These are phyloP conservation scores for Lytechinus pictus DNA, from an alignment of 35 echinoderm and acorn worm species.

Conservation along the genomic window DNA sequence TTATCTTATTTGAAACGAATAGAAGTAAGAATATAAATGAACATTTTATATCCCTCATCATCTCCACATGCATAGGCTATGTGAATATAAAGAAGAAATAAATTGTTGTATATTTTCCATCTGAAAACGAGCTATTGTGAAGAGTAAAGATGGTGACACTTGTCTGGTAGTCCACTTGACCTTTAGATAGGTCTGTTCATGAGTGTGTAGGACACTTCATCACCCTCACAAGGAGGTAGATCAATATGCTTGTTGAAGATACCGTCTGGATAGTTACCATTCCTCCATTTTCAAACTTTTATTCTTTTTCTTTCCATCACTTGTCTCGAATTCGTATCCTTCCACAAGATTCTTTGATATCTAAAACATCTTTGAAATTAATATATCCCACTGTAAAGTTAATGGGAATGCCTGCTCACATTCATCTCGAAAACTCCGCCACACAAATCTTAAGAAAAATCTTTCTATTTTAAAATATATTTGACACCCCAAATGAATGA, in stretches of 20 bases:
- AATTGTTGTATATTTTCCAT: background rate
- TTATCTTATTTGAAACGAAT: too few relatives aligned
- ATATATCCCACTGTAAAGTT: too few relatives aligned
- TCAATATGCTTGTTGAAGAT: conserved; percentile 5
- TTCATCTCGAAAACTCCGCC: background rate
- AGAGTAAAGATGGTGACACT: background rate
- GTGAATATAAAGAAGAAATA: background rate
- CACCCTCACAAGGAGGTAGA: background rate
- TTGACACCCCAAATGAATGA: too few relatives aligned
- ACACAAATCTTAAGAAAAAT: background rate
- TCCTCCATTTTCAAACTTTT: background rate
- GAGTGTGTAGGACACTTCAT: background rate
- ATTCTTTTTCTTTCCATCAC: background rate
- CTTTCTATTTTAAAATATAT: too few relatives aligned
- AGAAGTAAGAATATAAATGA: background rate
- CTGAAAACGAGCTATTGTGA: background rate
- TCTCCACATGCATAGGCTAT: background rate
- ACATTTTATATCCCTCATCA: background rate
- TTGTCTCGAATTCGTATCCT: background rate
- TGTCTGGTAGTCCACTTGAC: background rate
- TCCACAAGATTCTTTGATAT: too few relatives aligned
- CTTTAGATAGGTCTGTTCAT: background rate
- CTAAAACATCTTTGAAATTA: too few relatives aligned
- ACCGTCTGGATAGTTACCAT: background rate
- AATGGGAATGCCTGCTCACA: background rate